These are phyloP conservation scores for Umimayanthus chanpuru DNA, from an alignment of 92 coral and sea anemone genomes.

Conservation along the genomic window DNA sequence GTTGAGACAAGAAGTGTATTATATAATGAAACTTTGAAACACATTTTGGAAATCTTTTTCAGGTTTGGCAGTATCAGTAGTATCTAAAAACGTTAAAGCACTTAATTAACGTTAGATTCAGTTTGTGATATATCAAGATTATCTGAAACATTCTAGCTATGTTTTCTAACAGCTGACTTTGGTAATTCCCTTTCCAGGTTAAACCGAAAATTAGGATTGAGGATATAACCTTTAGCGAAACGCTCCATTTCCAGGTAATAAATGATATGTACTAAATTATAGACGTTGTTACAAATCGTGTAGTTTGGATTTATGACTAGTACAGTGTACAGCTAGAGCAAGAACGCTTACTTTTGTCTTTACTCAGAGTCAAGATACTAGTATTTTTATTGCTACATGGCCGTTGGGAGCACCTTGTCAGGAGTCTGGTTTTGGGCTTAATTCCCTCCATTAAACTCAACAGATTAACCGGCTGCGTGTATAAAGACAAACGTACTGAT, in stretches of 20 bases:
- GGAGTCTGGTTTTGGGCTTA: no score
- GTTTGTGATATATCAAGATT: no score
- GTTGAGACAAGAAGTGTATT: no score
- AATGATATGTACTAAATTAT: background rate
- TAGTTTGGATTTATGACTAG: background rate
- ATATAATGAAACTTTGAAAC: no score
- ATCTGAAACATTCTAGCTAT: no score
- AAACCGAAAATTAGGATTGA: background rate
- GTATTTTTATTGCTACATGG: background rate
- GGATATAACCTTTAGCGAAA: background rate
- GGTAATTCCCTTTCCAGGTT: background rate
- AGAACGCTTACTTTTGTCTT: background rate
- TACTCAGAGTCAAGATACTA: background rate
- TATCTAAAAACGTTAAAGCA: no score
- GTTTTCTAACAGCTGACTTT: background rate
- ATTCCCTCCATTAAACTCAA: no score
- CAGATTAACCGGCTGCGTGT: no score
- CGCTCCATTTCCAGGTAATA: conserved; percentile 29
- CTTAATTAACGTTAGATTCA: no score
- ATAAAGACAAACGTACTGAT: no score
- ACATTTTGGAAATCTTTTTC: no score
- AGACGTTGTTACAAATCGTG: background rate
- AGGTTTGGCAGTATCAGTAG: no score
- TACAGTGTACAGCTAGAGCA: background rate
- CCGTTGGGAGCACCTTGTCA: background rate